phyloP scores from a whole-genome alignment of 37 sponge, comb jelly and placozoan genomes.

The Cliona cf. orientalis region DNA sequence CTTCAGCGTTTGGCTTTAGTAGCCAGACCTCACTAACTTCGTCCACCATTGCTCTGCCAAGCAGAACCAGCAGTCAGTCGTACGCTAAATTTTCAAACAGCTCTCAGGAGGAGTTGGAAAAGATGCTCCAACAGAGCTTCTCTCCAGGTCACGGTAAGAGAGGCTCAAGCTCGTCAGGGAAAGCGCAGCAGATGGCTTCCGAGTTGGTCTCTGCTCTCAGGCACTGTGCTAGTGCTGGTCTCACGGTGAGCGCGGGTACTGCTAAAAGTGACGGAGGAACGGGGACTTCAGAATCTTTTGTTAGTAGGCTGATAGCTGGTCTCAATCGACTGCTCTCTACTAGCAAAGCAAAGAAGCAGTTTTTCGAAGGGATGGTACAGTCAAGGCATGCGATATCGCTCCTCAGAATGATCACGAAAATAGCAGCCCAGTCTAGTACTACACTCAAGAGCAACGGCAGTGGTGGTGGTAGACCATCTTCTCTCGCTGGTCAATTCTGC shows the following conservation, averaged over 20 bases:
- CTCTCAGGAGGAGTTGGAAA: neutral
- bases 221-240: neutral
- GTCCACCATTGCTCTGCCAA: no score
- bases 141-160: slow-evolving; percentile 2
- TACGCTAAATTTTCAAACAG: neutral
- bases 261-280: no score
- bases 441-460: neutral
- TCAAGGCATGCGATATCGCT: neutral
- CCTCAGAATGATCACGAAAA: slow-evolving; percentile 15
- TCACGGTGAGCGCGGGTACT: neutral
- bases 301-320: neutral
- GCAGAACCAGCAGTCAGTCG: neutral
- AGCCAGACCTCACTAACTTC: neutral
- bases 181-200: neutral
- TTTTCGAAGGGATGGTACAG: slow-evolving; percentile 20
- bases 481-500: neutral
- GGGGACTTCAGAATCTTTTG: neutral
- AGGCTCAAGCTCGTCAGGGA: neutral
- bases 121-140: neutral
- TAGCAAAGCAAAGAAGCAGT: neutral
- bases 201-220: neutral
- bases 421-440: no score
- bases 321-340: neutral
- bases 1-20: no score
- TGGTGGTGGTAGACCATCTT: no score